Percentiles rank a stretch among this genome's conserved stretches.
These are phyloP conservation scores for Nasonia giraulti DNA, from an alignment of 1,140 invertebrate species.

Conservation along the genomic window DNA sequence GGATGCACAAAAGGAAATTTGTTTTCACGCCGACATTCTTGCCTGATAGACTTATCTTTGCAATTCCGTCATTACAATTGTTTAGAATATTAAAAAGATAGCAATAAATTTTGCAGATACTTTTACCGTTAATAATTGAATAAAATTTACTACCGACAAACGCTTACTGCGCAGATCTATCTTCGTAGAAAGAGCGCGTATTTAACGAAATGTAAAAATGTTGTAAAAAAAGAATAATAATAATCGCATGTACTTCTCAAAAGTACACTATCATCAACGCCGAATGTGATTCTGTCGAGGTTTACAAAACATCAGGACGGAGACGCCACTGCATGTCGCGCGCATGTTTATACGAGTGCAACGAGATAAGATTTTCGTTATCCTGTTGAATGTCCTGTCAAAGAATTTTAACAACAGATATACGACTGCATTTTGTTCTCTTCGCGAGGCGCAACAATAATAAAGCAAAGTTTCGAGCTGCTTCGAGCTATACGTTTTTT, in stretches of 20 bases:
- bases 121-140: slow-evolving; percentile 36
- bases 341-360: not conserved
- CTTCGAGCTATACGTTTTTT: too few species aligned
- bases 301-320: not conserved
- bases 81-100: slow-evolving; percentile 39
- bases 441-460: too few species aligned
- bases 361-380: not conserved
- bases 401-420: not conserved
- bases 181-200: too few species aligned
- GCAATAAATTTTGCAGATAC: slow-evolving; percentile 37
- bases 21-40: slow-evolving; percentile 23
- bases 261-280: not conserved
- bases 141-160: not conserved
- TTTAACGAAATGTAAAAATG: too few species aligned
- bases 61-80: slow-evolving; percentile 35
- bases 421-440: too few species aligned
- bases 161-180: too few species aligned
- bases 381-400: not conserved
- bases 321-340: not conserved
- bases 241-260: not conserved
- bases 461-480: too few species aligned
- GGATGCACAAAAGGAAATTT: not conserved
- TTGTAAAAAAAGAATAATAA: not conserved
- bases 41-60: slow-evolving; percentile 7
- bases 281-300: not conserved